Evolutionary conservation across 2,797 vertebrate genomes (phyloP).

Genomic region (Macrochelys suwanniensis): DNA sequence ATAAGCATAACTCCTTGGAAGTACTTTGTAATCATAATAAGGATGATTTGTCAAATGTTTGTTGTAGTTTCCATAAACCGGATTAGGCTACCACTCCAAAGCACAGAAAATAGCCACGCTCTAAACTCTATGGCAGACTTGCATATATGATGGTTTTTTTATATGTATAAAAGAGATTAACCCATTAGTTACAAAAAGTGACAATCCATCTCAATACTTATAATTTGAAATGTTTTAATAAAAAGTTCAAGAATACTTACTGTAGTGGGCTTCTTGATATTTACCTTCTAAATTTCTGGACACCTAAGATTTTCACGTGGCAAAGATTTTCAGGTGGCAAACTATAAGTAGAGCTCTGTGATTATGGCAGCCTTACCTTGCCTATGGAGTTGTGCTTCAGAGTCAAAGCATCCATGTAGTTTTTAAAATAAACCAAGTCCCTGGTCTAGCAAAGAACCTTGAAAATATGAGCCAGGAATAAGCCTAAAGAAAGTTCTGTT

Average conservation of each 20-base stretch:
- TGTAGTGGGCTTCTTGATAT: not conserved
- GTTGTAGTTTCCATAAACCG: fast-evolving
- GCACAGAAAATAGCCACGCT: fast-evolving
- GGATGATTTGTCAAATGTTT: fast-evolving
- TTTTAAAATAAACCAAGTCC: not conserved
- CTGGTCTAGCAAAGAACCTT: not conserved
- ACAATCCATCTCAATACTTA: conserved; percentile 16
- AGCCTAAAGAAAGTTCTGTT: not conserved
- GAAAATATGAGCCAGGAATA: not conserved
- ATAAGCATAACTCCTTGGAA: not conserved
- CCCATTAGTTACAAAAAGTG: fast-evolving
- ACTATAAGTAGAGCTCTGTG: not conserved
- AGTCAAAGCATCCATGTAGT: not conserved
- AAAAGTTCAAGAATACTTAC: conserved; percentile 24
- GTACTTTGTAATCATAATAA: not conserved
- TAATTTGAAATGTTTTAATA: conserved; percentile 54
- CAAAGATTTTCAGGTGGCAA: not conserved
- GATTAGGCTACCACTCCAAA: fast-evolving
- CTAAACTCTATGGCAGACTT: not conserved
- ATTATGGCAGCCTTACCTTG: not conserved
- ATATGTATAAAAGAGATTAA: not conserved
- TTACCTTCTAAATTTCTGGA: not conserved
- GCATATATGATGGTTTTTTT: not conserved
- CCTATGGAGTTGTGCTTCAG: not conserved
- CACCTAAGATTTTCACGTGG: not conserved